Evolutionary conservation across 2,888 invertebrate species (phyloP), one percentile per base, ranked within the genome.

Genomic region (Drosophila paranaensis): DNA sequence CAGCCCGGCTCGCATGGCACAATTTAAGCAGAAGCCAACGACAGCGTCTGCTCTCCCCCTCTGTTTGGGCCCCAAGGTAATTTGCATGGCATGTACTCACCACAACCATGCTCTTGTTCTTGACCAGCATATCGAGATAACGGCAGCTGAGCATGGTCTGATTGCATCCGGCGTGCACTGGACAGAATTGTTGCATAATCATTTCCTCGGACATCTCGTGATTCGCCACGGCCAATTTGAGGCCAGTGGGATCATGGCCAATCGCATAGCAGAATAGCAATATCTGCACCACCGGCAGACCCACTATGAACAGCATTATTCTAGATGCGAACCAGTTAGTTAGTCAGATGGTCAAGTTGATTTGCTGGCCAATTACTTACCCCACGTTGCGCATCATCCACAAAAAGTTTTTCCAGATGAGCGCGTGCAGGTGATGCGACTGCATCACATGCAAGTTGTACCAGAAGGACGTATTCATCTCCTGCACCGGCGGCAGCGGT

Each of bases 381-480:
- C 96, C 95, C 74, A 96, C 95, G 92, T 97, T 97, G 84, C 97
- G 94, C 94, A 96, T 95, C 94, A 97, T 95, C 95, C 97, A 96
- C 60, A 97, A 93, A 88, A 97, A 96, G 91, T 97, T 97, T 92
- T 97, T 98, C 96, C 97, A 97, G 51, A 97, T 94, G 27, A 97
- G 93, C 0, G 97, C 97, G 81, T 95, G 95, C 95, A 97, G 96
- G 84, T 97, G 96, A 88, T 95, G 93, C 75, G 94, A 93, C 82
- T 96, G 94, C 93, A 96, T 94, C 43, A 96, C 94, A 91, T 95
- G 95, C 55, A 95, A 93, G 71, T 94, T 93, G 71, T 95, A 95
- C 79, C 93, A 93, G 57, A 94, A 93, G 0, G 93, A 93, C 25
- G 93, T 93, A 4, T 94, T 93, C 0, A 94, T 94, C 43, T 95